Percentiles rank a stretch among this genome's conserved stretches.
phyloP scores from a whole-genome alignment of 2,888 invertebrate species.

The Acanthosepion pharaonis region DNA sequence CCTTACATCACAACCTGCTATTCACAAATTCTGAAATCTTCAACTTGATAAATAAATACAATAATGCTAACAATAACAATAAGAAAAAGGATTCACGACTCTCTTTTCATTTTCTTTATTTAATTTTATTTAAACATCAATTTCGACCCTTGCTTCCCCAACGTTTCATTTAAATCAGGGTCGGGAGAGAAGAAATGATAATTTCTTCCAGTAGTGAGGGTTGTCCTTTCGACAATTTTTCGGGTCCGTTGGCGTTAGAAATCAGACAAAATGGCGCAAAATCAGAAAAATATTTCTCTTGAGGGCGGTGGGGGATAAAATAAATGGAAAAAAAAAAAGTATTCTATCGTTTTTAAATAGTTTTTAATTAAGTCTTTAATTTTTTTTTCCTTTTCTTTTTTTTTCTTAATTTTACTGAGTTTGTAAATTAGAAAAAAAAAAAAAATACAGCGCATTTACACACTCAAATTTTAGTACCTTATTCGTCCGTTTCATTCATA shows the following conservation, averaged over 20 bases:
- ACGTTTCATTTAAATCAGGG: background rate
- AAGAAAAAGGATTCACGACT: background rate
- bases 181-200: background rate
- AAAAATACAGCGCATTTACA: too few species aligned
- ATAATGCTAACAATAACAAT: too few species aligned
- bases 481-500: background rate
- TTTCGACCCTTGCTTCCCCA: background rate
- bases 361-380: slow-evolving; percentile 15
- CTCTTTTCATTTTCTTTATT: background rate
- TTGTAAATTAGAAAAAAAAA: background rate
- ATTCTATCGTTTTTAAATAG: background rate
- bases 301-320: background rate
- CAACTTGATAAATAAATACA: background rate
- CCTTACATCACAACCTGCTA: background rate
- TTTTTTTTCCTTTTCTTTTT: background rate
- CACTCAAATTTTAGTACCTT: background rate
- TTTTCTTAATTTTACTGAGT: background rate
- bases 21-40: background rate
- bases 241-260: background rate
- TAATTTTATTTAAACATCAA: background rate
- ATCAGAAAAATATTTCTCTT: background rate
- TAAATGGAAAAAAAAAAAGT: background rate
- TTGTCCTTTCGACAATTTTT: background rate
- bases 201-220: background rate
- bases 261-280: background rate